These are phyloP conservation scores for Macquaria australasica DNA, from an alignment of 2,113 vertebrate genomes.

Conservation along the genomic window DNA sequence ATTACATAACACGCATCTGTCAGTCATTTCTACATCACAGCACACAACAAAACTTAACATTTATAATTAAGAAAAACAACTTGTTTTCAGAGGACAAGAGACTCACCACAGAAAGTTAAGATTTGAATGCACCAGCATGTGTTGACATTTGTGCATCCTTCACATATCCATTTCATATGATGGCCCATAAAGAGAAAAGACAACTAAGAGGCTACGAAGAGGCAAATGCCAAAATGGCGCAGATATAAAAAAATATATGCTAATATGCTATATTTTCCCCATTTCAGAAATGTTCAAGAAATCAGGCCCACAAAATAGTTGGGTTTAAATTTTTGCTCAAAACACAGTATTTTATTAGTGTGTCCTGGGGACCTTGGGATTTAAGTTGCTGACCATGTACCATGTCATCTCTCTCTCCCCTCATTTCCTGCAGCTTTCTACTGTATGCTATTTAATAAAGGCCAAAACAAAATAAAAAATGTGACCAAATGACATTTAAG, in stretches of 20 bases:
- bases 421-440: neutral
- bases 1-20: conserved; percentile 16
- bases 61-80: neutral
- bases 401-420: neutral
- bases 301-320: neutral
- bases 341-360: neutral
- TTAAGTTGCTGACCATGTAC: neutral
- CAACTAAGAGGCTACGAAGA: neutral
- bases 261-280: no score
- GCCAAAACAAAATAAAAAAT: neutral
- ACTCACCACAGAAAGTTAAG: neutral
- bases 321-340: neutral
- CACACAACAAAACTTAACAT: neutral
- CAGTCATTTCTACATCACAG: conserved; percentile 1
- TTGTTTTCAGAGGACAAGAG: neutral
- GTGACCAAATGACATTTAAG: neutral
- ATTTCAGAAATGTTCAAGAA: neutral
- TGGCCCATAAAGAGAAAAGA: neutral
- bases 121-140: neutral
- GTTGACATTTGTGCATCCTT: neutral
- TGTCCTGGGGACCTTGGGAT: conserved; percentile 9
- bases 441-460: neutral
- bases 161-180: neutral
- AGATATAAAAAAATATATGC: neutral
- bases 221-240: neutral